Conservation (phyloP, 2,797 vertebrate species). For the Crax fasciolata region DNA sequence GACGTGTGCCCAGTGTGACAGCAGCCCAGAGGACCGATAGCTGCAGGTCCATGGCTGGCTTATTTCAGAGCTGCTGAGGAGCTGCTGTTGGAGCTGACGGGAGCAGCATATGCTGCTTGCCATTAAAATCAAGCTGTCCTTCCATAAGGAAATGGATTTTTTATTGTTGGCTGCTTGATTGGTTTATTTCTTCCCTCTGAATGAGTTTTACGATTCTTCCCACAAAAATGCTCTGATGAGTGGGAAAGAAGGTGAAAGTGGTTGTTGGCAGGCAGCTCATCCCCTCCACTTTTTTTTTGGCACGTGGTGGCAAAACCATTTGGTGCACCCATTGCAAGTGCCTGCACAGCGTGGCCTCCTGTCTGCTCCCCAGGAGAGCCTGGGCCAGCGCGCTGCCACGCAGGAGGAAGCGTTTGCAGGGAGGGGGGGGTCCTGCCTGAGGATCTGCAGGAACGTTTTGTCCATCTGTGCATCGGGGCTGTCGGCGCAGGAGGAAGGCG, state of each 20-base stretch:
- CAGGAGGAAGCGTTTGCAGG: neutral
- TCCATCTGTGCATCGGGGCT: slow-evolving; percentile 28
- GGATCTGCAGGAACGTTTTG: slow-evolving; percentile 24
- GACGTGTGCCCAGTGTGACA: accelerated
- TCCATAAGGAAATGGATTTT: neutral
- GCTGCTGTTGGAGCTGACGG: neutral
- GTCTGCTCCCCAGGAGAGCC: neutral
- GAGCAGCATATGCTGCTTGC: slow-evolving; percentile 9
- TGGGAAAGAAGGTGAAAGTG: slow-evolving; percentile 33
- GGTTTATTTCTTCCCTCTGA: slow-evolving; percentile 43
- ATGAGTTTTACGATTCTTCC: slow-evolving; percentile 17
- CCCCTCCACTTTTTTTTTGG: neutral
- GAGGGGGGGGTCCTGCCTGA: neutral
- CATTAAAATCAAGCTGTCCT: slow-evolving; percentile 3
- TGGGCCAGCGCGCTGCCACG: neutral
- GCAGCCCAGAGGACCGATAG: neutral
- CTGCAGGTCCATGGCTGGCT: neutral
- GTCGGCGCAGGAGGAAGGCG: neutral
- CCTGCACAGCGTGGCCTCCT: accelerated
- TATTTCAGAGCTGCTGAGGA: neutral
- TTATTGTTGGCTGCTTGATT: slow-evolving; percentile 35
- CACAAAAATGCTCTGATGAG: slow-evolving; percentile 34
- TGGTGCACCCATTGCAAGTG: neutral
- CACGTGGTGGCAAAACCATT: neutral
- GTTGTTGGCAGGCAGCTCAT: slow-evolving; percentile 1